Evolutionary conservation across 1,140 invertebrate genomes (phyloP).

Genomic region (Stegodyphus mimosarum): DNA sequence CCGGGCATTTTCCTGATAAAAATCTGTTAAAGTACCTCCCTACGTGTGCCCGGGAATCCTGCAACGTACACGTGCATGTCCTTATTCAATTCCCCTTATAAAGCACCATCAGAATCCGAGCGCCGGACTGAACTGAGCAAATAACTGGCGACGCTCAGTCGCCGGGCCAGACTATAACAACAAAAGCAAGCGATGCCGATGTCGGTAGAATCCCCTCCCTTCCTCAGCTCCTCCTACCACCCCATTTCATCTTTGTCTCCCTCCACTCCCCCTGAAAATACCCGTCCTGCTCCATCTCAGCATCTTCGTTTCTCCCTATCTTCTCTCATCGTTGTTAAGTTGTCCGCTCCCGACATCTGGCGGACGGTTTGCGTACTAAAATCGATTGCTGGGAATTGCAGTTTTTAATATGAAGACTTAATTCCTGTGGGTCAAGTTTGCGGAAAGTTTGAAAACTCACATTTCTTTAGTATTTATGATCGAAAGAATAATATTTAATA

Average conservation of each 20-base stretch:
- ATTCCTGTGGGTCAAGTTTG: too few relatives aligned
- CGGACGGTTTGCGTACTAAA: not conserved
- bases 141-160: slow-evolving; percentile 32
- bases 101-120: slow-evolving; percentile 25
- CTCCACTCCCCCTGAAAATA: not conserved
- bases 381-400: not conserved
- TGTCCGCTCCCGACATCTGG: slow-evolving; percentile 2
- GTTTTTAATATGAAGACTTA: too few relatives aligned
- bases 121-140: slow-evolving; percentile 13
- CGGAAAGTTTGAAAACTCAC: too few relatives aligned
- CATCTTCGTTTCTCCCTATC: not conserved
- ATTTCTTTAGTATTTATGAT: too few relatives aligned
- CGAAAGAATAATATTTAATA: too few relatives aligned
- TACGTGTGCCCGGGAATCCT: not conserved
- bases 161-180: slow-evolving; percentile 39
- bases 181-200: slow-evolving; percentile 47
- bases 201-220: slow-evolving; percentile 10
- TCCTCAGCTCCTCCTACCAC: not conserved
- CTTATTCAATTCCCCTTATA: slow-evolving; percentile 27
- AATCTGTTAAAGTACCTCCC: slow-evolving; percentile 41
- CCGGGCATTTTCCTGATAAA: slow-evolving; percentile 38
- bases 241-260: not conserved
- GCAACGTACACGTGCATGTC: slow-evolving; percentile 20
- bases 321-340: too few relatives aligned
- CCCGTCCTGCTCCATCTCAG: slow-evolving; percentile 3